These are phyloP conservation scores for Ameiurus melas DNA, from an alignment of 2,113 vertebrate species.

Conservation along the genomic window DNA sequence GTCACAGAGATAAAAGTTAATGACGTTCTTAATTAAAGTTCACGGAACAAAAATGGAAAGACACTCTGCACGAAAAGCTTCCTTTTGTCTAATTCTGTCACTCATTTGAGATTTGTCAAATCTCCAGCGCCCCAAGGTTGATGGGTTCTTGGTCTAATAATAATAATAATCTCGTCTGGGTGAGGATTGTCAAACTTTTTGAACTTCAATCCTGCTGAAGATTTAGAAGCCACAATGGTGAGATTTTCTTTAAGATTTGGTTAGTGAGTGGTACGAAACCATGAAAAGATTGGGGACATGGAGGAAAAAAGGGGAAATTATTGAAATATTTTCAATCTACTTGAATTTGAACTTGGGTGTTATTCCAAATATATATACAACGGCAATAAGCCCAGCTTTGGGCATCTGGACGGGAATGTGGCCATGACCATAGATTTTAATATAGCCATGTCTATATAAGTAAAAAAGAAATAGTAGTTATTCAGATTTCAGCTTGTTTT, in stretches of 20 bases:
- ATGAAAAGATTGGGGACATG: conserved; percentile 2
- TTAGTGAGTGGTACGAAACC: background rate
- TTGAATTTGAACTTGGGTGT: background rate
- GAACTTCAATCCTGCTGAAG: conserved; percentile 31
- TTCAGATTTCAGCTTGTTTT: background rate
- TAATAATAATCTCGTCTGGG: conserved; percentile 40
- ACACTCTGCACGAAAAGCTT: conserved; percentile 16
- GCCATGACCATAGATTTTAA: background rate
- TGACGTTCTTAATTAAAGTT: conserved; percentile 43
- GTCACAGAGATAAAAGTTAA: conserved; percentile 38
- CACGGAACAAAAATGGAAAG: conserved; percentile 36
- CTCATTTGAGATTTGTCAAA: conserved; percentile 40
- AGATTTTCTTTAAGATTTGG: conserved; percentile 6
- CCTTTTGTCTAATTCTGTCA: conserved; percentile 39
- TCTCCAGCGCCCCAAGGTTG: conserved; percentile 28
- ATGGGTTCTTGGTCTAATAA: conserved; percentile 42
- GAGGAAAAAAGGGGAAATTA: background rate
- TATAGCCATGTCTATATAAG: background rate
- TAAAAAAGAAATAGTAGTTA: background rate
- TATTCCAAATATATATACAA: background rate
- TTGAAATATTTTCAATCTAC: background rate
- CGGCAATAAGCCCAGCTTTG: background rate
- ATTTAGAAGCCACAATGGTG: conserved; percentile 29
- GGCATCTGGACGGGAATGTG: background rate
- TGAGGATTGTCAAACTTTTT: conserved; percentile 30